Conservation (phyloP, 1,140 invertebrate genomes). For the Apis dorsata region DNA sequence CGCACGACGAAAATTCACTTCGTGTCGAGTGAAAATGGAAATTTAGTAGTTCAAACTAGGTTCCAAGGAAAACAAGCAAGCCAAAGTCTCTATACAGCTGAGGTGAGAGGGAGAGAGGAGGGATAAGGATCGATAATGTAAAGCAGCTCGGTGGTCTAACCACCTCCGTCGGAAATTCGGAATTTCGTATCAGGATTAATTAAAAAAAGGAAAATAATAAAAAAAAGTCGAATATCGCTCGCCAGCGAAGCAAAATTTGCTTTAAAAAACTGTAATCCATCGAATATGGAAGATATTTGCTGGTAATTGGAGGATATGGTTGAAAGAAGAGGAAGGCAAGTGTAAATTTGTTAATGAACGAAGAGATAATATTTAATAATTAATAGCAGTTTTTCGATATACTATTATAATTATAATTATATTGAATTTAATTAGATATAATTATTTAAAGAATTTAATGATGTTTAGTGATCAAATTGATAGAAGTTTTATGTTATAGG, state of each 20-base stretch:
- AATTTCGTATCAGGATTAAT: conserved; percentile 1
- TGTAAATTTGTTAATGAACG: background rate
- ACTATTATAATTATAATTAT: too few species aligned
- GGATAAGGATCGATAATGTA: conserved; percentile 33
- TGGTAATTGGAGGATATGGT: background rate
- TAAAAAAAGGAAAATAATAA: background rate
- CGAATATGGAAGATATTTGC: background rate
- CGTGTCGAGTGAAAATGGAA: conserved; percentile 23
- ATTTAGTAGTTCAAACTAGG: conserved; percentile 27
- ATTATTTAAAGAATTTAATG: background rate
- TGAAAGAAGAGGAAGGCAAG: background rate
- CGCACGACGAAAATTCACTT: background rate
- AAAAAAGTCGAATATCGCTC: background rate
- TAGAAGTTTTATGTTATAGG: background rate
- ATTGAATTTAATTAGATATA: too few species aligned
- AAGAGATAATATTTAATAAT: too few species aligned
- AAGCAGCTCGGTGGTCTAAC: background rate
- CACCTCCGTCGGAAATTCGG: background rate
- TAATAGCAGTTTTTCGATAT: too few species aligned
- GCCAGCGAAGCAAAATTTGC: background rate
- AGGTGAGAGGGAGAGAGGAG: background rate
- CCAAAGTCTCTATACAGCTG: background rate
- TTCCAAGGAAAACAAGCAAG: conserved; percentile 18
- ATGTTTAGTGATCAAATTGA: background rate
- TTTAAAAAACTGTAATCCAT: background rate